Conservation (phyloP, 2,888 invertebrate species). For the Hirtodrosophila histrioides region DNA sequence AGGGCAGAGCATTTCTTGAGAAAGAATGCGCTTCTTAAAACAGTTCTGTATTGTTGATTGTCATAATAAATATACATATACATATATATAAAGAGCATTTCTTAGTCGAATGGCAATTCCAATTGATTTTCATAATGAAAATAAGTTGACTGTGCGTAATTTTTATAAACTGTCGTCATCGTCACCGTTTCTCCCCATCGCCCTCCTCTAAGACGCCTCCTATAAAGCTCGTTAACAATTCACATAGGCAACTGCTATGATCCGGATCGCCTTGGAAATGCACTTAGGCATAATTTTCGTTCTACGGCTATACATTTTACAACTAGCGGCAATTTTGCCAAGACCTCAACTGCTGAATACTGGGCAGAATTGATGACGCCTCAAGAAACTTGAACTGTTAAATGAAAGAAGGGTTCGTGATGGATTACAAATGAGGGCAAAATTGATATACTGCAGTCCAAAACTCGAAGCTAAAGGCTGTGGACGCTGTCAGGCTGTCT, state of each 20-base stretch:
- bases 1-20: conserved; percentile 26
- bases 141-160: conserved; percentile 71
- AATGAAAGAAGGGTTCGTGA: conserved; percentile 59
- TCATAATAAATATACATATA: too few relatives aligned
- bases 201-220: conserved; percentile 25
- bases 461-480: conserved; percentile 36
- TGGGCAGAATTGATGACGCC: conserved; percentile 71
- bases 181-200: conserved; percentile 23
- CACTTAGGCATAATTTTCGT: conserved; percentile 75
- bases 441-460: conserved; percentile 55
- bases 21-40: too few relatives aligned
- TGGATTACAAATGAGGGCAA: conserved; percentile 69
- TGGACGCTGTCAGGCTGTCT: conserved; percentile 37
- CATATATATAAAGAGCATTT: conserved; percentile 27
- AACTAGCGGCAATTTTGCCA: conserved; percentile 73
- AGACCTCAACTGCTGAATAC: conserved; percentile 46
- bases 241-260: conserved; percentile 41
- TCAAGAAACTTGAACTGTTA: conserved; percentile 31
- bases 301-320: conserved; percentile 58
- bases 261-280: conserved; percentile 74
- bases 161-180: conserved; percentile 78
- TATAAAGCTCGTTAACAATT: conserved; percentile 60
- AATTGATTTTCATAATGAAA: conserved; percentile 66
- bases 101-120: conserved; percentile 3
- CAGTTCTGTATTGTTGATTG: too few relatives aligned